A percentile compares a stretch with the other conserved stretches of the same genome.
Evolutionary conservation across 2,797 vertebrate species (phyloP).

Genomic region (Eulemur coronatus): DNA sequence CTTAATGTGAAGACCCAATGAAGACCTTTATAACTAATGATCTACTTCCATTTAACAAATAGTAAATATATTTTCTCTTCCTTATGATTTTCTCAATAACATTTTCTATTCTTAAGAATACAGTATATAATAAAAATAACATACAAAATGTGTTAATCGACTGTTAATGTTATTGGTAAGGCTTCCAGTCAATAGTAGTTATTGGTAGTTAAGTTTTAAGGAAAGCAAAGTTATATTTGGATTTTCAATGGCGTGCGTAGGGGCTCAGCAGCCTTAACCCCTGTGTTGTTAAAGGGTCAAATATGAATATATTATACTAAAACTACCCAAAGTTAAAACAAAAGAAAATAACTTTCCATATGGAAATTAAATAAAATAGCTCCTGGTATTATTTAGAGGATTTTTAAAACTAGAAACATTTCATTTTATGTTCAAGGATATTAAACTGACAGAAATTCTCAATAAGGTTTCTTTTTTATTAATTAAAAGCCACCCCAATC

Average conservation of each 20-base stretch:
- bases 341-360: background rate
- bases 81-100: background rate
- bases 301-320: background rate
- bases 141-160: background rate
- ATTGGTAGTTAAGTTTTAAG: background rate
- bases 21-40: background rate
- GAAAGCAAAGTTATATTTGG: background rate
- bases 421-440: background rate
- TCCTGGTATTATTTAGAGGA: background rate
- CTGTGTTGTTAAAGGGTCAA: background rate
- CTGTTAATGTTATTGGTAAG: background rate
- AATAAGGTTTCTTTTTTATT: background rate
- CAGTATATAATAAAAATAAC: background rate
- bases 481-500: background rate
- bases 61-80: background rate
- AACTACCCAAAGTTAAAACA: background rate
- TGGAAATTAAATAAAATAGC: background rate
- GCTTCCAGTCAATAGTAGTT: background rate
- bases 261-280: background rate
- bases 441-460: background rate
- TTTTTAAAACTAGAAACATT: constrained; percentile 36
- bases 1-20: background rate
- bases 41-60: background rate
- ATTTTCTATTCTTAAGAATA: background rate
- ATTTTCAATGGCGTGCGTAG: background rate